Evolutionary conservation across 2,888 invertebrate species (phyloP), one percentile per base, ranked within the genome.

Genomic region (Ferdinandea cuprea): DNA sequence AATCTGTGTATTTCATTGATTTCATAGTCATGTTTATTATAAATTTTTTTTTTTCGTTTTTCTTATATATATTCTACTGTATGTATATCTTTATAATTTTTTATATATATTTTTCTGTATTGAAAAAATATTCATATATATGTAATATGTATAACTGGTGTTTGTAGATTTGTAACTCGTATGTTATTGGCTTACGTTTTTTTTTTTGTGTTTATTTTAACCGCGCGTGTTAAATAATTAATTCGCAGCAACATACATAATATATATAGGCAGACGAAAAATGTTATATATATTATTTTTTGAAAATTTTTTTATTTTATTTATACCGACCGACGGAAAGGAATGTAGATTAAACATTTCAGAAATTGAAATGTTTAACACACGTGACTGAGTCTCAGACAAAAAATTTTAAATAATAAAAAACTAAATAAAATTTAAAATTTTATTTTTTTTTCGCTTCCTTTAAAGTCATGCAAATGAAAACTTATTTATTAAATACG

Each of bases 1-100:
- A 91, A 90, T 91, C 91, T 87, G 91, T 90, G 88, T 91, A 91
- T 89, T 91, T 91, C 87, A 91, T 91, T 87, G 91, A 91, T 90
- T 91, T 91, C 91, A 91, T 91, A 88, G 91, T 91, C 91, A 91
- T 91, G 68, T 76, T 86, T 83, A 66, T 72, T n/a, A n/a, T n/a
- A n/a, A n/a, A n/a, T 44, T 44, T 28, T 56, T 37, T 87, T 87
- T 89, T 50, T 21, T 21, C 11, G 42, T 69, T 30, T 71, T 66
- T 76, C 65, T 65, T 59, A 8, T 37, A 59, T 65, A 28, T 65
- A 11, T 50, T 68, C 52, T 35, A n/a, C 71, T 66, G 40, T 35
- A 30, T 44, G 13, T 50, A 50, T 72, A 50, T 50, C 40, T 63
- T 59, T 35, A 48, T 56, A n/a, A n/a, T n/a, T n/a, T n/a, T n/a